These are phyloP conservation scores for Microcebus griseorufus DNA, from an alignment of 2,113 vertebrate genomes.

Conservation along the genomic window DNA sequence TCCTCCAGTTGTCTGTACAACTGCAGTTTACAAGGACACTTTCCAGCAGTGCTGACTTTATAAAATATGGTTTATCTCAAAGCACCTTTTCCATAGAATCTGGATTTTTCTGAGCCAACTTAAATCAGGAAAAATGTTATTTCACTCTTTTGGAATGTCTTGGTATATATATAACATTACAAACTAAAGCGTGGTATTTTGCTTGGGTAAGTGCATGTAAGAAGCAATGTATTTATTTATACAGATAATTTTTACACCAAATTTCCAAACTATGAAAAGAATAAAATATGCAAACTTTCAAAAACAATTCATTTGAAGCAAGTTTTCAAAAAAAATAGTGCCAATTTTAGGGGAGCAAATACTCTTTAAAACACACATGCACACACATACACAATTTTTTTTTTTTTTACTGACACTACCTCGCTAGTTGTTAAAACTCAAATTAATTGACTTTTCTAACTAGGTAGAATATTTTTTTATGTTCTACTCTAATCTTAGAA, in stretches of 20 bases:
- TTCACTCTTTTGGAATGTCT: conserved; percentile 3
- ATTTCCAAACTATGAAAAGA: not conserved
- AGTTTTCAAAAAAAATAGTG: not conserved
- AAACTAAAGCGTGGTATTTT: not conserved
- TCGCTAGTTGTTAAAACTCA: conserved; percentile 53
- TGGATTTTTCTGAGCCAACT: not conserved
- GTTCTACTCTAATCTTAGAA: conserved; percentile 32
- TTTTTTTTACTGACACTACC: not conserved
- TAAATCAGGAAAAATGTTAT: conserved; percentile 25
- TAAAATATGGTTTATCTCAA: not conserved
- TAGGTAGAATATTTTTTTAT: conserved; percentile 17
- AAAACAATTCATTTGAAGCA: not conserved
- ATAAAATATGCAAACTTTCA: not conserved
- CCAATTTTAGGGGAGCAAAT: not conserved
- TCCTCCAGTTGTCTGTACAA: not conserved
- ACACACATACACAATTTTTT: not conserved
- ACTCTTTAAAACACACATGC: not conserved
- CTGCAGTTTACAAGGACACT: not conserved
- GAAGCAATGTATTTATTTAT: not conserved
- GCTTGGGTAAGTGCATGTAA: not conserved
- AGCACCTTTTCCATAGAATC: not conserved
- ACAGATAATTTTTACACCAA: not conserved
- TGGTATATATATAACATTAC: not conserved
- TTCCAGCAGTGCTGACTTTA: not conserved
- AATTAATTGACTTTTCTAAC: not conserved